These are phyloP conservation scores for Ephydatia muelleri DNA, from an alignment of 37 sponge, comb jelly and placozoan species.

Conservation along the genomic window DNA sequence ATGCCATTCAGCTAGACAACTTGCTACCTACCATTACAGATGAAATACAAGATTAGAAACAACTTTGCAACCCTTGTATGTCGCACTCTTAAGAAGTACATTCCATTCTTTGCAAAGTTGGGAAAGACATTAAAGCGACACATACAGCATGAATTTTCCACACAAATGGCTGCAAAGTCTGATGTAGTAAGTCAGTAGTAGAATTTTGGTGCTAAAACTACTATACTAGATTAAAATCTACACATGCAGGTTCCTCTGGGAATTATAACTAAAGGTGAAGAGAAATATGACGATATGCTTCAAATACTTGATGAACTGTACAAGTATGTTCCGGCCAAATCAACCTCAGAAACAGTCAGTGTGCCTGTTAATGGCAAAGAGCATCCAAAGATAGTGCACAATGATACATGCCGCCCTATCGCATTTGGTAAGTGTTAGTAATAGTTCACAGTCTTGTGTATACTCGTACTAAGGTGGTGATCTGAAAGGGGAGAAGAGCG, in stretches of 20 bases:
- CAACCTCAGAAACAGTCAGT: background rate
- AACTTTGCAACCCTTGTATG: background rate
- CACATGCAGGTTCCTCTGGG: background rate
- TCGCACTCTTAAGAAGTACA: background rate
- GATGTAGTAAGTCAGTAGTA: background rate
- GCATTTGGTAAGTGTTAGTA: too few relatives aligned
- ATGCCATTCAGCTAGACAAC: background rate
- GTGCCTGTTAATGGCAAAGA: background rate
- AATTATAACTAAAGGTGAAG: background rate
- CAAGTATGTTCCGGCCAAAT: background rate
- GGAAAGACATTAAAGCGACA: background rate
- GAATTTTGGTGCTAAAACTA: background rate
- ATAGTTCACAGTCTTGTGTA: too few relatives aligned
- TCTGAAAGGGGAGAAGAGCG: too few relatives aligned
- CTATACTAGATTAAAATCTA: background rate
- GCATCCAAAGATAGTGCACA: too few relatives aligned
- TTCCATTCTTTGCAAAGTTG: background rate
- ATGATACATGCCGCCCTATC: too few relatives aligned
- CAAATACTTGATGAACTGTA: too few relatives aligned
- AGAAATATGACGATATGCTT: background rate
- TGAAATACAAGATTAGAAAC: background rate
- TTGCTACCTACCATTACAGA: background rate
- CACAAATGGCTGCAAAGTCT: background rate
- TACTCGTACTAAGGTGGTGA: too few relatives aligned
- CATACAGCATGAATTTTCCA: background rate